phyloP scores from a whole-genome alignment of 2,113 vertebrate species.

The Nicator chloris region DNA sequence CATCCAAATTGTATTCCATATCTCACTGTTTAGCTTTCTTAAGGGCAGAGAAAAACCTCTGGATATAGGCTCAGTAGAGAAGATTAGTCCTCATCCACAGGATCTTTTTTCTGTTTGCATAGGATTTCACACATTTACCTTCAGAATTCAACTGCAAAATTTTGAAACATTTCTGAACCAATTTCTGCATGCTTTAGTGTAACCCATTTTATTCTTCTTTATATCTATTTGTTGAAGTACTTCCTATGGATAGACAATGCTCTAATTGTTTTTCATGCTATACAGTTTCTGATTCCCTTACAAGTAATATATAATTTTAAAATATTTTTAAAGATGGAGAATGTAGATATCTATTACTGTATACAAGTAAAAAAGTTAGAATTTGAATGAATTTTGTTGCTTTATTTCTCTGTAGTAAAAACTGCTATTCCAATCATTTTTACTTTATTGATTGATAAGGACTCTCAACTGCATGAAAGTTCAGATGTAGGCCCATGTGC shows the following conservation, averaged over 20 bases:
- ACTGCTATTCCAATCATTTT: neutral
- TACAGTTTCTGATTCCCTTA: slow-evolving; percentile 1
- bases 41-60: neutral
- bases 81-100: neutral
- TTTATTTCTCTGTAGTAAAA: neutral
- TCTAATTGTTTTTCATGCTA: neutral
- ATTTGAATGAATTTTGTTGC: neutral
- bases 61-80: neutral
- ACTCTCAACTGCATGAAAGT: neutral
- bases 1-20: neutral
- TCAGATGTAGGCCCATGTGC: neutral
- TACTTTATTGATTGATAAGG: neutral
- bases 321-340: neutral
- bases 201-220: neutral
- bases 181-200: neutral
- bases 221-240: neutral
- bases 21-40: neutral
- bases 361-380: neutral
- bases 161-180: neutral
- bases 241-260: neutral
- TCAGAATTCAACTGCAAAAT: slow-evolving; percentile 23
- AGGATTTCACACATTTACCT: slow-evolving; percentile 31
- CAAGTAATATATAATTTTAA: neutral
- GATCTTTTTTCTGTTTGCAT: neutral
- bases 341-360: neutral